Evolutionary conservation across 92 coral and sea anemone species (phyloP).

Genomic region (Umimayanthus kanabou): DNA sequence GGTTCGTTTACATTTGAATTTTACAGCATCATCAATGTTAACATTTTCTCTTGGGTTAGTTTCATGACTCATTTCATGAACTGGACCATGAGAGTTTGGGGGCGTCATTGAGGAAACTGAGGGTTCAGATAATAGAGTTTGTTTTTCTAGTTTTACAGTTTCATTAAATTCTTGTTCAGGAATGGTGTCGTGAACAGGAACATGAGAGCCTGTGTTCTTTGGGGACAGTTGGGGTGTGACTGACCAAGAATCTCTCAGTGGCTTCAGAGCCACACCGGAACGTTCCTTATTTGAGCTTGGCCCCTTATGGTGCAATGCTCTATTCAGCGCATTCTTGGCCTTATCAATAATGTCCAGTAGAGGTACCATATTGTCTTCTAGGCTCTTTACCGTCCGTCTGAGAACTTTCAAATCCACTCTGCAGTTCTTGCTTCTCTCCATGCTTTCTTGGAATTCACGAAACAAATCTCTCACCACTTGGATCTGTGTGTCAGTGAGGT

Average conservation of each 20-base stretch:
- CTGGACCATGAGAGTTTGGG: not conserved
- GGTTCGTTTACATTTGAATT: not conserved
- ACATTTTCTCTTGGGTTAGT: not conserved
- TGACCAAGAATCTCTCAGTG: not conserved
- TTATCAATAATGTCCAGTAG: constrained; percentile 29
- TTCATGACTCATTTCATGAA: not conserved
- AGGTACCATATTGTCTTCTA: constrained; percentile 21
- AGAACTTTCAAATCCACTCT: constrained; percentile 29
- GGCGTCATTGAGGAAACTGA: not conserved
- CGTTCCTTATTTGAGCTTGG: not conserved
- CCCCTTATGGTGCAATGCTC: constrained; percentile 5
- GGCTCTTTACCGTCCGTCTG: not conserved
- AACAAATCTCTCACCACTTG: constrained; percentile 21
- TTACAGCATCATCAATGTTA: not conserved
- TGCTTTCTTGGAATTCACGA: constrained; percentile 37
- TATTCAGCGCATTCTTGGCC: constrained; percentile 37
- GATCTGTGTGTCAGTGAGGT: constrained; percentile 33
- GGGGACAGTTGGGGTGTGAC: not conserved
- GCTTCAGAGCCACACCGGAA: not conserved
- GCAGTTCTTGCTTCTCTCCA: constrained; percentile 41
- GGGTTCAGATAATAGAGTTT: not conserved
- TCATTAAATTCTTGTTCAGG: not conserved
- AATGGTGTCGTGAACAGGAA: no score
- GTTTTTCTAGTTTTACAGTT: not conserved
- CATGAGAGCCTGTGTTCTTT: no score